Evolutionary conservation across 2,888 invertebrate genomes (phyloP).

Genomic region (Cerastis rubricosa): DNA sequence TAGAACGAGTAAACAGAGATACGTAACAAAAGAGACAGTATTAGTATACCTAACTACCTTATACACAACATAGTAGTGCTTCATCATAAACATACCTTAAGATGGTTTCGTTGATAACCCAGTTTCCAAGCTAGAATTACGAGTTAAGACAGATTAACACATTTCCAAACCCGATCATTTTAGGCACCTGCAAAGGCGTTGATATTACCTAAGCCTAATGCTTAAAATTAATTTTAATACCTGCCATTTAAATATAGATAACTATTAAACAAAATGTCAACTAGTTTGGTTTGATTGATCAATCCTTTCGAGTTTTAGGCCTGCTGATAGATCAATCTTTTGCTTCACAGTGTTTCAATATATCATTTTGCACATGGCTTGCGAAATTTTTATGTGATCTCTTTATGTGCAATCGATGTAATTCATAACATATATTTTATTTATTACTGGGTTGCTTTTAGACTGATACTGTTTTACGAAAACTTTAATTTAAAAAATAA

Average conservation of each 20-base stretch:
- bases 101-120: slow-evolving; percentile 41
- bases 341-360: slow-evolving; percentile 16
- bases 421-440: slow-evolving; percentile 27
- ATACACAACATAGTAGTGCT: not conserved
- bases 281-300: slow-evolving; percentile 51
- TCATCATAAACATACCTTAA: not conserved
- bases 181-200: slow-evolving; percentile 38
- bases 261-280: slow-evolving; percentile 55
- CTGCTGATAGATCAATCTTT: slow-evolving; percentile 40
- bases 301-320: slow-evolving; percentile 42
- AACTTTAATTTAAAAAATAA: slow-evolving; percentile 13
- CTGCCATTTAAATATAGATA: slow-evolving; percentile 45
- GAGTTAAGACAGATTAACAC: slow-evolving; percentile 7
- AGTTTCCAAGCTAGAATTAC: slow-evolving; percentile 33
- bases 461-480: not conserved
- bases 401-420: slow-evolving; percentile 13
- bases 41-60: not conserved
- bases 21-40: not conserved
- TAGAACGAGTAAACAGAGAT: not conserved
- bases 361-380: slow-evolving; percentile 41
- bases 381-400: slow-evolving; percentile 28
- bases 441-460: slow-evolving; percentile 28
- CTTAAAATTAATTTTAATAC: slow-evolving; percentile 38
- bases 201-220: slow-evolving; percentile 41
- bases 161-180: slow-evolving; percentile 34